phyloP scores from a whole-genome alignment of 2,113 vertebrate species.

The Onychorhynchus coronatus region DNA sequence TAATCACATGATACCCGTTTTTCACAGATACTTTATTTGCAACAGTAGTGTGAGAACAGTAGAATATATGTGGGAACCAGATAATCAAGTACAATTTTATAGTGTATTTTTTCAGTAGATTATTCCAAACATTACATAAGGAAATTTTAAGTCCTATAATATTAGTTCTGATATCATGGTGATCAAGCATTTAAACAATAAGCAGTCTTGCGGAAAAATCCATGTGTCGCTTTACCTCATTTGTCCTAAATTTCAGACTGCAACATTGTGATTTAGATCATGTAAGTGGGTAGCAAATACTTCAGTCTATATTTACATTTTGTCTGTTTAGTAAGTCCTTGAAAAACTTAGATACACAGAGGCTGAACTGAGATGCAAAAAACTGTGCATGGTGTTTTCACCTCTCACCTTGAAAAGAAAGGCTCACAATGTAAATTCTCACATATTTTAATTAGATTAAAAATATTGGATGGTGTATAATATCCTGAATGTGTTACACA shows the following conservation, averaged over 20 bases:
- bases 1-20: not conserved
- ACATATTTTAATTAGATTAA: not conserved
- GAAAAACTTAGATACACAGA: constrained; percentile 21
- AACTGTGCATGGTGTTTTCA: not conserved
- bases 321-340: constrained; percentile 41
- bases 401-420: not conserved
- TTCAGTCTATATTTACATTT: constrained; percentile 9
- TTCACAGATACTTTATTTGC: constrained; percentile 67
- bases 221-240: constrained; percentile 29
- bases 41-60: constrained; percentile 49
- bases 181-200: constrained; percentile 54
- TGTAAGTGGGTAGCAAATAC: constrained; percentile 14
- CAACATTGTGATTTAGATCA: constrained; percentile 26
- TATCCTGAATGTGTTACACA: not conserved
- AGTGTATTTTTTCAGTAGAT: constrained; percentile 56
- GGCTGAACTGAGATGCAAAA: not conserved
- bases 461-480: not conserved
- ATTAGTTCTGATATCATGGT: constrained; percentile 51
- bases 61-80: constrained; percentile 24
- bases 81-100: not conserved
- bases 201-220: constrained; percentile 47
- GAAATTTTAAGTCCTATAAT: constrained; percentile 41
- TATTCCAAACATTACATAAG: constrained; percentile 57
- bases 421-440: not conserved
- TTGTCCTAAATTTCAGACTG: constrained; percentile 52